Conservation (phyloP, 2,888 invertebrate species). For the Drosophila diplacantha region DNA sequence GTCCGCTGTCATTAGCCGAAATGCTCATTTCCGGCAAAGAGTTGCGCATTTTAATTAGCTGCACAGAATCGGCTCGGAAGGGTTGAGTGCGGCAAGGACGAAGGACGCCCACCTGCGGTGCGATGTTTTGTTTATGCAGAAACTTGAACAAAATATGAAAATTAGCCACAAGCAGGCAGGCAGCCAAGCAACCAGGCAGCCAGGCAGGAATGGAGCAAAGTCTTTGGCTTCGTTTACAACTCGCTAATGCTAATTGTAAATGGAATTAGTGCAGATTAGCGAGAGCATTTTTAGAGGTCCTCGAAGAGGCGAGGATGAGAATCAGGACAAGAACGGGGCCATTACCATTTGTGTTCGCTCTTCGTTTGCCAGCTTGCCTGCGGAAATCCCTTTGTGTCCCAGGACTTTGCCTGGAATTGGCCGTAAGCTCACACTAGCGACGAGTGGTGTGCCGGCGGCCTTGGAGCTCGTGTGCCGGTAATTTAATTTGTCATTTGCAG, state of each 20-base stretch:
- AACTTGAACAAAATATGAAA: conserved; percentile 62
- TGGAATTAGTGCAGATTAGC: conserved; percentile 70
- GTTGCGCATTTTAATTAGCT: conserved; percentile 69
- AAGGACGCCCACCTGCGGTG: conserved; percentile 51
- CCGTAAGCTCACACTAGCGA: conserved; percentile 8
- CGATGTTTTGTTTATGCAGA: conserved; percentile 59
- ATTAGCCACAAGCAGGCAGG: conserved; percentile 45
- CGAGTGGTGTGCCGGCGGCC: too few relatives aligned
- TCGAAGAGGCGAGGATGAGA: conserved; percentile 6
- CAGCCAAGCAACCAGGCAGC: conserved; percentile 21
- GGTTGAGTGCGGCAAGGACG: conserved; percentile 3
- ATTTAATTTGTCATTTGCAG: conserved; percentile 27
- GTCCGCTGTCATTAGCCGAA: conserved; percentile 64
- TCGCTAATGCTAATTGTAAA: conserved; percentile 69
- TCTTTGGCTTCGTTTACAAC: conserved; percentile 55
- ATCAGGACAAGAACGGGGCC: conserved; percentile 17
- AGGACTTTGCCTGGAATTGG: conserved; percentile 9
- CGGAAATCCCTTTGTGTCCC: conserved; percentile 44
- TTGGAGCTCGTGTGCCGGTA: conserved; percentile 15
- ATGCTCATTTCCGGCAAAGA: conserved; percentile 70
- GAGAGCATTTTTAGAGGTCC: conserved; percentile 41
- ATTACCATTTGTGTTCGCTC: conserved; percentile 48
- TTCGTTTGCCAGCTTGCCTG: conserved; percentile 47
- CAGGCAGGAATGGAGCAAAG: conserved; percentile 11
- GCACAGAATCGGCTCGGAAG: conserved; percentile 33